Conservation (phyloP, 1,140 invertebrate genomes). For the Doryteuthis pealeii region DNA sequence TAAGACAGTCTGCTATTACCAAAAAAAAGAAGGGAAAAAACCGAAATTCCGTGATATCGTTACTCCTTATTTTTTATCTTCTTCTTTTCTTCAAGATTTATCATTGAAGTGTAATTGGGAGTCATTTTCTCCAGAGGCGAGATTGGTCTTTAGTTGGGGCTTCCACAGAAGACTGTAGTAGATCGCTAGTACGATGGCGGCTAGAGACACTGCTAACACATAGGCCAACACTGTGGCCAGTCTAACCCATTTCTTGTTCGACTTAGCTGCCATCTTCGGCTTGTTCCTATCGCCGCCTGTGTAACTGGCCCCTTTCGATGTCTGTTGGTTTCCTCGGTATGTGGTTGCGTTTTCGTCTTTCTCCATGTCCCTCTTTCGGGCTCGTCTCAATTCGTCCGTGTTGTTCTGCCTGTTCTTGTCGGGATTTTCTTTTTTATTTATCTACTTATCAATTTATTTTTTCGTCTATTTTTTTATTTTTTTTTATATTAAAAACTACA, state of each 20-base stretch:
- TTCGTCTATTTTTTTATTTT: not conserved
- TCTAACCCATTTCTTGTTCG: conserved; percentile 69
- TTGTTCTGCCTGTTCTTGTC: not conserved
- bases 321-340: conserved; percentile 34
- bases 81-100: not conserved
- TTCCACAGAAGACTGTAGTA: conserved; percentile 97
- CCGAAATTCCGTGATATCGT: too few relatives aligned
- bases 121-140: conserved; percentile 8
- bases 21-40: too few relatives aligned
- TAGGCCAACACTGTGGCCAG: conserved; percentile 94
- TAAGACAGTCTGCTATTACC: too few relatives aligned
- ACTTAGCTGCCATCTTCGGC: conserved; percentile 56
- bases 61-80: too few relatives aligned
- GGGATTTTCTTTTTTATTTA: not conserved
- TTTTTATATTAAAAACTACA: not conserved
- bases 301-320: conserved; percentile 41
- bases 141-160: conserved; percentile 64
- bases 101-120: not conserved
- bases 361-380: conserved; percentile 32
- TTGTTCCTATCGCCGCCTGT: conserved; percentile 45
- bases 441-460: not conserved
- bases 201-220: conserved; percentile 90
- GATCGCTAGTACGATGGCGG: conserved; percentile 89
- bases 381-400: not conserved
- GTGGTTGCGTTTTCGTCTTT: conserved; percentile 40